Percentiles rank a stretch among this genome's conserved stretches.
phyloP scores from a whole-genome alignment of 2,888 invertebrate genomes.

The Eupithecia centaureata region DNA sequence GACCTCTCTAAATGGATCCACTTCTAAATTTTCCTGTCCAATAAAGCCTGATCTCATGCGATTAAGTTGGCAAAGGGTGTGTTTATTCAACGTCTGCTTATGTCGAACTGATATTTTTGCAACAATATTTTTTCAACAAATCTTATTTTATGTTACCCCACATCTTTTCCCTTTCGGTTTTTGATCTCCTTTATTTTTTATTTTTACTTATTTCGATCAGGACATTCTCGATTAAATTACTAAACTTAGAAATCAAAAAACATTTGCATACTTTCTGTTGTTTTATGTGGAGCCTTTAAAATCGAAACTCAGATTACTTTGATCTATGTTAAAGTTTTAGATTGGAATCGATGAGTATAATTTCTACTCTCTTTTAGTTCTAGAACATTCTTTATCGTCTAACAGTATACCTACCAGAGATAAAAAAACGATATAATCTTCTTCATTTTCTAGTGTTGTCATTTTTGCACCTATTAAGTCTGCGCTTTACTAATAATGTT shows the following conservation, averaged over 20 bases:
- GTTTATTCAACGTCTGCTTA: slow-evolving; percentile 7
- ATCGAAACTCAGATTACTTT: background rate
- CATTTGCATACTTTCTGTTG: background rate
- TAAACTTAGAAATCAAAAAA: background rate
- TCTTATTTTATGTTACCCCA: background rate
- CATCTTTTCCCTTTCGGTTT: background rate
- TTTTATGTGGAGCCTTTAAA: background rate
- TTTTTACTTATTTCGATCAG: slow-evolving; percentile 1
- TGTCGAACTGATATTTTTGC: slow-evolving; percentile 1
- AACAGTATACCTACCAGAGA: background rate
- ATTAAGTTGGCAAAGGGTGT: slow-evolving; percentile 1
- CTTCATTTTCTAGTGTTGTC: background rate
- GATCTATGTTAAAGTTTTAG: background rate
- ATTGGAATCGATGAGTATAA: background rate
- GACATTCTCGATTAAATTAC: slow-evolving; percentile 10
- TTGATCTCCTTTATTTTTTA: background rate
- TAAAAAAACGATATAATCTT: background rate
- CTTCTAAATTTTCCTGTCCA: slow-evolving; percentile 15
- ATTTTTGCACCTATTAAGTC: background rate
- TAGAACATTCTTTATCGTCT: background rate
- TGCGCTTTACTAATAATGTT: background rate
- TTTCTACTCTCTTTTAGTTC: background rate
- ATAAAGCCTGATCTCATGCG: slow-evolving; percentile 4
- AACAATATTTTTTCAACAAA: slow-evolving; percentile 8
- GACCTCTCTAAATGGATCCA: slow-evolving; percentile 14